Conservation (phyloP, 2,888 invertebrate species). For the Chelonus formosanus region DNA sequence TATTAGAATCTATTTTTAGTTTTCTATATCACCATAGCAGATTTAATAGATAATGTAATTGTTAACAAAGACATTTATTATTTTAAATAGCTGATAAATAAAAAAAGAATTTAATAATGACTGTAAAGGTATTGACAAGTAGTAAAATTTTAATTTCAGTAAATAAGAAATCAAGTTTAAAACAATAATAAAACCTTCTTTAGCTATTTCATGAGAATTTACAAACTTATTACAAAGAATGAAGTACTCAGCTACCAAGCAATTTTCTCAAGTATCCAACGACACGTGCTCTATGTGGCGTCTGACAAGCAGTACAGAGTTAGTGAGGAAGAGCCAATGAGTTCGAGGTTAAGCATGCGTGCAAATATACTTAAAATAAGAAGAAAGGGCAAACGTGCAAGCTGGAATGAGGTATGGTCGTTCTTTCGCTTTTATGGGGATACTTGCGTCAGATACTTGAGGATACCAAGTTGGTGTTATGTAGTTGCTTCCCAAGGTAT, state of each 20-base stretch:
- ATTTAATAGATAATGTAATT: no score
- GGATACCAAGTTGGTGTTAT: constrained; percentile 3
- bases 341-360: constrained; percentile 38
- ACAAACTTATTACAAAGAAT: constrained; percentile 7
- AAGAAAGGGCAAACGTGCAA: constrained; percentile 20
- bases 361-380: constrained; percentile 44
- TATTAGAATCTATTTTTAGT: no score
- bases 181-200: no score
- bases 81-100: no score
- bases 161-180: no score
- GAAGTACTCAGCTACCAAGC: constrained; percentile 18
- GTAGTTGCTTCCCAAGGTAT: constrained; percentile 8
- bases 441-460: constrained; percentile 11
- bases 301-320: background rate
- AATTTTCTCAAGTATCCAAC: constrained; percentile 21
- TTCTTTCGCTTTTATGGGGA: constrained; percentile 43
- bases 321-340: background rate
- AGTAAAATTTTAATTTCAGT: no score
- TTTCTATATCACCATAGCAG: no score
- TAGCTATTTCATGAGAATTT: no score
- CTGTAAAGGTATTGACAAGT: no score
- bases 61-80: no score
- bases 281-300: constrained; percentile 18
- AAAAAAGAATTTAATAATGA: no score
- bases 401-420: constrained; percentile 40